Evolutionary conservation across 2,888 invertebrate genomes (phyloP), one percentile per base, ranked within the genome.

Genomic region (Pristionchus fissidentatus): DNA sequence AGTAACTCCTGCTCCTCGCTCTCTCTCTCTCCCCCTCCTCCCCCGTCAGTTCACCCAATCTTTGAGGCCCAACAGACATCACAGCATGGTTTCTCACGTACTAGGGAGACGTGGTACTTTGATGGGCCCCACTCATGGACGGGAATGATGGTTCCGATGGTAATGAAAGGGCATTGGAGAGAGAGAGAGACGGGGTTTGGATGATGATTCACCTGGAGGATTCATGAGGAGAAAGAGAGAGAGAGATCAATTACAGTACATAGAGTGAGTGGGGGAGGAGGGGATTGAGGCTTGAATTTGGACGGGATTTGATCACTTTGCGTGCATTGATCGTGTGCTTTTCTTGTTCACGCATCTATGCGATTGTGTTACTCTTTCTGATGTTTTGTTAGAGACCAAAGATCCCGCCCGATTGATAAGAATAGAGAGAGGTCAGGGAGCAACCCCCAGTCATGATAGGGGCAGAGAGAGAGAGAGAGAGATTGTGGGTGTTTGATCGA

Each of bases 331-430:
- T n/a, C n/a, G n/a, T n/a, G n/a, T n/a, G n/a, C n/a, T n/a, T n/a
- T n/a, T n/a, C n/a, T n/a, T n/a, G n/a, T n/a, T n/a, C n/a, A n/a
- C n/a, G n/a, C n/a, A n/a, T n/a, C n/a, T n/a, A n/a, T n/a, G n/a
- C n/a, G n/a, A n/a, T n/a, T n/a, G n/a, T n/a, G n/a, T n/a, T n/a
- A n/a, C n/a, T n/a, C n/a, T n/a, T n/a, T n/a, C n/a, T n/a, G n/a
- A n/a, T n/a, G n/a, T n/a, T n/a, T n/a, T n/a, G n/a, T n/a, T n/a
- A n/a, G n/a, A 7, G 38, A 7, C 60, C 29, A 19, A 60, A 66
- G 62, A 66, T 66, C 60, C 52, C 15, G 32, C 60, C 4, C 62
- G 62, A 66, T 19, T 66, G 62, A 66, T 66, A 66, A 66, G 62
- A 49, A 46, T 46, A 73, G 41, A 3, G 26, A 73, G 38, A 66